These are phyloP conservation scores for Saturnia pavonia DNA, from an alignment of 2,888 invertebrate species.

Conservation along the genomic window DNA sequence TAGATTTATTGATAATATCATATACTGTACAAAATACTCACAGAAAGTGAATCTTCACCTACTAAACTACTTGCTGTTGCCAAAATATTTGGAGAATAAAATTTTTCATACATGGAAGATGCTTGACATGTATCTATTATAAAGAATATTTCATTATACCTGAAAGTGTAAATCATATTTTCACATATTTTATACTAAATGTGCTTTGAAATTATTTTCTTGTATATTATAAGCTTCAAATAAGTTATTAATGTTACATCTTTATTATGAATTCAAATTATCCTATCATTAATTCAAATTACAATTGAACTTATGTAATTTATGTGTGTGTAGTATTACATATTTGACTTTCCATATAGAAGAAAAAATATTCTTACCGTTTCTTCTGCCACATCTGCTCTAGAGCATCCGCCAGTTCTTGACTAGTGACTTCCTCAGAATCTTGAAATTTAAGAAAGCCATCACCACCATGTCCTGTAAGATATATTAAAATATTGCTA, in stretches of 20 bases:
- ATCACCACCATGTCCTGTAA: slow-evolving; percentile 98
- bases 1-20: background rate
- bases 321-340: no score
- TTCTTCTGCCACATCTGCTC: slow-evolving; percentile 99
- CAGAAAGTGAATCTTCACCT: slow-evolving; percentile 98
- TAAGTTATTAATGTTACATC: background rate
- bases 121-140: slow-evolving; percentile 99
- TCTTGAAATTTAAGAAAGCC: slow-evolving; percentile 99
- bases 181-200: no score
- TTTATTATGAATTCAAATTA: background rate
- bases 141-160: slow-evolving; percentile 98
- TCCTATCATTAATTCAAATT: background rate
- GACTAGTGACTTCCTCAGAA: slow-evolving; percentile 98
- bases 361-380: slow-evolving; percentile 77
- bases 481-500: slow-evolving; percentile 97
- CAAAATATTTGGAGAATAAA: slow-evolving; percentile 98
- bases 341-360: background rate
- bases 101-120: slow-evolving; percentile 98
- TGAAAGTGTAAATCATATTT: slow-evolving; percentile 54
- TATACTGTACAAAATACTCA: slow-evolving; percentile 64
- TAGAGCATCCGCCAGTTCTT: slow-evolving; percentile 98
- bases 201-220: background rate
- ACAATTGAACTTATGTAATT: background rate
- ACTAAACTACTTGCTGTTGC: slow-evolving; percentile 98
- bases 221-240: background rate